Evolutionary conservation across 2,888 invertebrate genomes (phyloP).

Genomic region (Cryptocheilus praepositus): DNA sequence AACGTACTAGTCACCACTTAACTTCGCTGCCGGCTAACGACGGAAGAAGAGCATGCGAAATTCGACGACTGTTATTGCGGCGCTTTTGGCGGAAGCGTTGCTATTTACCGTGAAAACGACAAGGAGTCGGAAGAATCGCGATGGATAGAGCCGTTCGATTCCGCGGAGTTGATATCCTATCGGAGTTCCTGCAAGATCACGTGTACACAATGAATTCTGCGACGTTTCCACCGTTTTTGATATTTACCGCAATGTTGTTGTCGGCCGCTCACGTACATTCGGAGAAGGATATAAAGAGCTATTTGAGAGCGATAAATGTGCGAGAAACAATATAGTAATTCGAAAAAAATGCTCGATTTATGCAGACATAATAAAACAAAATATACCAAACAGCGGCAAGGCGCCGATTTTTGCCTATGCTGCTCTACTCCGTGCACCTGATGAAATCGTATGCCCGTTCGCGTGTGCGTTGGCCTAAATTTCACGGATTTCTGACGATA

Average conservation of each 20-base stretch:
- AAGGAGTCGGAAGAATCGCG: conserved; percentile 7
- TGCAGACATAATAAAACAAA: too few relatives aligned
- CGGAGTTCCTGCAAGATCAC: conserved; percentile 11
- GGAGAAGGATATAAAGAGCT: conserved; percentile 11
- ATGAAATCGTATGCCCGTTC: too few relatives aligned
- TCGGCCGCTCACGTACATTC: conserved; percentile 18
- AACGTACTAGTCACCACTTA: conserved; percentile 53
- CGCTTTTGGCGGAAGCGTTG: too few relatives aligned
- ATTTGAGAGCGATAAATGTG: conserved; percentile 21
- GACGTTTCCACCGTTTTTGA: conserved; percentile 8
- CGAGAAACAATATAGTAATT: too few relatives aligned
- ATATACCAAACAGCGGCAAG: too few relatives aligned
- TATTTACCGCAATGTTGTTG: conserved; percentile 9
- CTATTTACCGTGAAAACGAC: not conserved
- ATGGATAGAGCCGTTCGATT: conserved; percentile 6
- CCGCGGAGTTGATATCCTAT: conserved; percentile 13
- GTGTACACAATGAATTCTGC: conserved; percentile 13
- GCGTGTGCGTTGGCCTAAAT: too few relatives aligned
- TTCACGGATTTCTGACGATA: too few relatives aligned
- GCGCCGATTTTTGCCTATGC: too few relatives aligned
- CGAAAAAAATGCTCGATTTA: too few relatives aligned
- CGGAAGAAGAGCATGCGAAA: too few relatives aligned
- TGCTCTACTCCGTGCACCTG: too few relatives aligned
- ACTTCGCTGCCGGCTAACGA: conserved; percentile 7
- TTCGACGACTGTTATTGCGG: too few relatives aligned